Base-by-base conservation (phyloP, 2,797 vertebrate species). In the Muscicapa striata region DNA sequence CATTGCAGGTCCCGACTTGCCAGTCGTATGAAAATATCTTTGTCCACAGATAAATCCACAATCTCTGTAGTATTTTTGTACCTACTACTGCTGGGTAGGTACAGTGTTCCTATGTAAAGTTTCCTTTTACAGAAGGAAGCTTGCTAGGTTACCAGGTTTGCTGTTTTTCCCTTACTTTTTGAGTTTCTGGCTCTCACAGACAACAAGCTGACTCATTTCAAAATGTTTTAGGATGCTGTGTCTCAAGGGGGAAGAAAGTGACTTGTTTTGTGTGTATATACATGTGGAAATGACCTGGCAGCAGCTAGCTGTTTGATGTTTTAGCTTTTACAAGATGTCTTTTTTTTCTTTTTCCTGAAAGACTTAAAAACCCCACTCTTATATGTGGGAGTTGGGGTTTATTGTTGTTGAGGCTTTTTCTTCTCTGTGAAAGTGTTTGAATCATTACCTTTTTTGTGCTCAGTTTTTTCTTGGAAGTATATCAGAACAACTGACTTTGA, bases 1-100 rank as follows among this genome's bases (percentile, higher is more conserved):
- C 45, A 70, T 36, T 90, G 55, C 74, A 0, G 63, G 94, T 94
- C 81, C n/a, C 5, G 23, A 90, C 94, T 94, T 96, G 95, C 62
- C 57, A 52, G 93, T 79, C 67, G 38, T 58, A 90, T 73, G 70
- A 73, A 88, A 90, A 84, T 95, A 84, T 32, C 70, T 70, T 59
- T 91, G 59, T 87, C 55, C 55, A 75, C 23, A 73, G 77, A 94
- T 82, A 73, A 90, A 79, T 84, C 63, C 82, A 68, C 26, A 66
- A 80, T 36, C 46, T 83, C 61, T 91, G 69, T 70, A 40, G n/a
- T 68, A 38, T 48, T 81, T 91, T 70, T 48, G 55, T 63, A 64
- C 46, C 59, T 67, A 12, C 58, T 59, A 21, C 21, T 86, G 32
- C 49, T 81, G 23, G n/a, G 24, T 48, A 90, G 92, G 74, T 95